Evolutionary conservation across 1,140 invertebrate genomes (phyloP), one percentile per base, ranked within the genome.

Genomic region (Sitodiplosis mosellana): DNA sequence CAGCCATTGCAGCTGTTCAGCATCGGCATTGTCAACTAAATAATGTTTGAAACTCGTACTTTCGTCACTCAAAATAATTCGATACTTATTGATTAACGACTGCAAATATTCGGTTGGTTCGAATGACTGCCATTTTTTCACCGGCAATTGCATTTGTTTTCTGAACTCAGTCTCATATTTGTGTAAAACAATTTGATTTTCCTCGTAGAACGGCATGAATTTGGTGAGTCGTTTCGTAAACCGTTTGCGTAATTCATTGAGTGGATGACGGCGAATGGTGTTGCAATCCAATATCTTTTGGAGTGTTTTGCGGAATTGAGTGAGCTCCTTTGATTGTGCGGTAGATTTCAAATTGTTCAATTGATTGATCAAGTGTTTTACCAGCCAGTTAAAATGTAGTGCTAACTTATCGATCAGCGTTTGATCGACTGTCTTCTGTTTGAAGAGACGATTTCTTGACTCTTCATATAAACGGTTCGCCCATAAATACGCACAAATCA

Each of bases 371-470:
- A 64, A 41, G 33, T 63, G 52, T 43, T 64, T 64, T 12, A 57
- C 48, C 22, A 64, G 18, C 62, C 62, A 64, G 27, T 60, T 59
- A 41, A 59, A 64, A 42, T 64, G 62, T 20, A 64, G 45, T n/a
- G 59, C 49, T n/a, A 64, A 20, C 42, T 60, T 57, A 41, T 64
- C 60, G 50, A 61, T 52, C 21, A 64, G 27, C 6, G 56, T 53
- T 6, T 51, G 37, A 47, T 59, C 50, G 1, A 64, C 14, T 18
- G 56, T 53, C 19, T 58, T 61, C 17, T 52, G 50, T 10, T 52
- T 48, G 5, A 63, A 51, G 7, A 64, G 20, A 14, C 57, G 53
- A 14, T 55, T 45, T 17, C 57, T 52, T 0, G 58, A 45, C 2
- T 53, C 52, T 2, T 15, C 12, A 20, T 60, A 15, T 8, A 64